Conservation (phyloP, 2,797 vertebrate species). For the Botia kubotai region DNA sequence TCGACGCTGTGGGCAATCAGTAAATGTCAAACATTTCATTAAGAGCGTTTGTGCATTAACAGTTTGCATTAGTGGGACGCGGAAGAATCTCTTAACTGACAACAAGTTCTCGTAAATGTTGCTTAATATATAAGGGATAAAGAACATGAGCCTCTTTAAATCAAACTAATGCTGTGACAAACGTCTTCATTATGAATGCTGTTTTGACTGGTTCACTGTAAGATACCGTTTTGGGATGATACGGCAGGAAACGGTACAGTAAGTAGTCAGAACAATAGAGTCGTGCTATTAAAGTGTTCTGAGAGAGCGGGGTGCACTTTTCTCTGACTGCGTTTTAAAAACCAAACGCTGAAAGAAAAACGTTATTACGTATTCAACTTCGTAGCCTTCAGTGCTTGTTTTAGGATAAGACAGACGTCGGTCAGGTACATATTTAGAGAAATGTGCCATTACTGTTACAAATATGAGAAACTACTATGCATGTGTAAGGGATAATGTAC, state of each 20-base stretch:
- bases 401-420: neutral
- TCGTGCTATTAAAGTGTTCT: constrained; percentile 17
- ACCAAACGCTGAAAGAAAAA: neutral
- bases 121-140: neutral
- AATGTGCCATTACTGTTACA: neutral
- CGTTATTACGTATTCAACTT: constrained; percentile 6
- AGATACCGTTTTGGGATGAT: neutral
- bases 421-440: neutral
- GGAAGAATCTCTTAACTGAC: constrained; percentile 27
- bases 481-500: too few species aligned
- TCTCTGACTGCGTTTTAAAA: neutral
- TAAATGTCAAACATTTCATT: constrained; percentile 61
- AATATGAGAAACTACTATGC: neutral
- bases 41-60: constrained; percentile 33
- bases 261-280: constrained; percentile 23
- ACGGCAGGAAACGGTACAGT: neutral
- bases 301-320: constrained; percentile 6
- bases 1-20: constrained; percentile 42
- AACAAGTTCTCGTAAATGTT: constrained; percentile 19
- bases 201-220: constrained; percentile 1
- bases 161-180: neutral
- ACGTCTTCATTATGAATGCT: neutral
- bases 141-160: neutral
- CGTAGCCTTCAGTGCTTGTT: neutral
- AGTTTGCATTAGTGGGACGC: neutral